These are phyloP conservation scores for Himantopus leucocephalus DNA, from an alignment of 2,113 vertebrate genomes.

Conservation along the genomic window DNA sequence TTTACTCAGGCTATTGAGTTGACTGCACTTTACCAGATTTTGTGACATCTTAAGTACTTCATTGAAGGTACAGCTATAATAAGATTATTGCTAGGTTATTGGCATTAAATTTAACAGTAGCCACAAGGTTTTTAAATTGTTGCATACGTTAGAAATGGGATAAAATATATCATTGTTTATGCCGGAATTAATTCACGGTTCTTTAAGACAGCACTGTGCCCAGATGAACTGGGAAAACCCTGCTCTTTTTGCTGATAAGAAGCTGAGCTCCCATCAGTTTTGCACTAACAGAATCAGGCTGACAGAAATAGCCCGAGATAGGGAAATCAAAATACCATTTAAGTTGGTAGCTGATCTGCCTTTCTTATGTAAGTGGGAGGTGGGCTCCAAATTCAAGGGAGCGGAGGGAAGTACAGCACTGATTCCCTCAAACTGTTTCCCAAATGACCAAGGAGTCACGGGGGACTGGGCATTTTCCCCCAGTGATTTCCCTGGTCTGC, in stretches of 20 bases:
- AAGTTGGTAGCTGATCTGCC: background rate
- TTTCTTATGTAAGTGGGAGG: background rate
- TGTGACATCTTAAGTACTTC: background rate
- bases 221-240: background rate
- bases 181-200: background rate
- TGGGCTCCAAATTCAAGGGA: background rate
- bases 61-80: background rate
- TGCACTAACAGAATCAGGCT: background rate
- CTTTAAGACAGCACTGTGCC: background rate
- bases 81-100: background rate
- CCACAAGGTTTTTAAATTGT: background rate
- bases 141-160: background rate
- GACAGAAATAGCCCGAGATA: background rate
- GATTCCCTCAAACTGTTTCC: background rate
- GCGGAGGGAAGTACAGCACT: background rate
- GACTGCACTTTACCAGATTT: background rate
- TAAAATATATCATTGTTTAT: background rate
- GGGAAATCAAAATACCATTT: background rate
- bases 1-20: background rate
- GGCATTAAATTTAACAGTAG: background rate
- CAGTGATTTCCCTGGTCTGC: background rate
- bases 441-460: background rate
- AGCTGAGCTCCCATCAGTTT: background rate
- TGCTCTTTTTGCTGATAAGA: background rate
- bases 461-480: background rate